Conservation (phyloP, 1,140 invertebrate genomes). For the Drosophila elegans region DNA sequence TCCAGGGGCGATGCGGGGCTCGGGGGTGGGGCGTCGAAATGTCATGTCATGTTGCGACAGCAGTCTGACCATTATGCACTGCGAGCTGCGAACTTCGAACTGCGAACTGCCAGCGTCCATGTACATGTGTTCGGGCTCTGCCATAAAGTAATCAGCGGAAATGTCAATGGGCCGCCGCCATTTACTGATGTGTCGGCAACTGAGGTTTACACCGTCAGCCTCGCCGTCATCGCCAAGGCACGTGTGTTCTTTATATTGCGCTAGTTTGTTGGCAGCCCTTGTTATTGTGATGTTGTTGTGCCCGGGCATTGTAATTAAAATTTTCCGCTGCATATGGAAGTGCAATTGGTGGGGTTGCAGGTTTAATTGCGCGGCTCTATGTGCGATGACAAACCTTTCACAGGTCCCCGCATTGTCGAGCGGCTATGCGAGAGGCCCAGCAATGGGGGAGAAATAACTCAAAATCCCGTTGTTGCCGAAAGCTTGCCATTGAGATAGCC, state of each 20-base stretch:
- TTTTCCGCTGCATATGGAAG: constrained; percentile 65
- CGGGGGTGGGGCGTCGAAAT: constrained; percentile 53
- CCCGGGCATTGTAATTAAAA: constrained; percentile 71
- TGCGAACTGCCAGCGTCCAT: background rate
- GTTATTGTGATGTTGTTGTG: constrained; percentile 37
- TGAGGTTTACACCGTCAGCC: constrained; percentile 73
- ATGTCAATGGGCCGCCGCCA: constrained; percentile 80
- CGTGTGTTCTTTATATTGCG: constrained; percentile 32
- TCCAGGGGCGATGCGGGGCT: too few species aligned
- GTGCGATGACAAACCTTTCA: constrained; percentile 54
- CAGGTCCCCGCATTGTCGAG: constrained; percentile 50
- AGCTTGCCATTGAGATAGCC: background rate
- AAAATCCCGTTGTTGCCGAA: background rate
- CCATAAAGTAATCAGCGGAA: constrained; percentile 83
- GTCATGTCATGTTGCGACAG: constrained; percentile 75
- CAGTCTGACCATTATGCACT: constrained; percentile 59
- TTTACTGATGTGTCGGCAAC: constrained; percentile 79
- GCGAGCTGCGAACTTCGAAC: background rate
- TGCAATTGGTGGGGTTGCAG: constrained; percentile 49
- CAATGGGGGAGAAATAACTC: background rate
- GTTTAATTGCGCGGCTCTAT: constrained; percentile 63
- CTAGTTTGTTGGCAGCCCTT: constrained; percentile 10
- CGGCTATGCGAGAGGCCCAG: constrained; percentile 21
- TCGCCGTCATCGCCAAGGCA: constrained; percentile 40
- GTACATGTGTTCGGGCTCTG: constrained; percentile 42